A percentile compares a stretch with the other conserved stretches of the same genome.
These are phyloP conservation scores for Euspilapteryx auroguttella DNA, from an alignment of 2,888 invertebrate genomes.

Conservation along the genomic window DNA sequence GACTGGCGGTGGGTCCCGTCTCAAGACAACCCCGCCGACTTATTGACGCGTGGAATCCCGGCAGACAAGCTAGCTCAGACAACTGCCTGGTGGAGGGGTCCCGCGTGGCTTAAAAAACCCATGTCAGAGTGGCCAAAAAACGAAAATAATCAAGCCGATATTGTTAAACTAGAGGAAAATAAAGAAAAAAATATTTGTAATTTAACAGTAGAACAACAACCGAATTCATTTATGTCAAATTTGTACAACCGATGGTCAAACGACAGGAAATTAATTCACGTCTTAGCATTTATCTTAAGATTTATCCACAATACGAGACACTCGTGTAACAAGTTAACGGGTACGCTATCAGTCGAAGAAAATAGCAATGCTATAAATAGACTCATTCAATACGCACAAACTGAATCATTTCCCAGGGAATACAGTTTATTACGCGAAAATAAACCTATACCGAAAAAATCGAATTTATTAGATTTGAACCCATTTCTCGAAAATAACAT, in stretches of 20 bases:
- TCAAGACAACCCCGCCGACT: neutral
- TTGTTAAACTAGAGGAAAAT: too few species aligned
- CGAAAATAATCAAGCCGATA: too few species aligned
- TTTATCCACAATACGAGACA: too few species aligned
- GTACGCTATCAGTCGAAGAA: too few species aligned
- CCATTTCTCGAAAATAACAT: slow-evolving; percentile 1
- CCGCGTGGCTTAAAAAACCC: neutral
- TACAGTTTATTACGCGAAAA: neutral
- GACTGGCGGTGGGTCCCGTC: neutral
- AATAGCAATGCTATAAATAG: too few species aligned
- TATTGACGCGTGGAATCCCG: neutral
- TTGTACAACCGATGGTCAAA: neutral
- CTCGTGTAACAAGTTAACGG: too few species aligned
- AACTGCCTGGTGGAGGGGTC: neutral
- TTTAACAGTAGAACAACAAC: neutral
- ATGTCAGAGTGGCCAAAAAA: neutral
- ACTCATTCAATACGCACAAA: neutral
- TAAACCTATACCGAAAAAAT: neutral
- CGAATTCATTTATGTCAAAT: neutral
- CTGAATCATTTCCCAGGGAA: neutral
- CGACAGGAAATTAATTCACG: neutral
- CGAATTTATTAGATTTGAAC: slow-evolving; percentile 1
- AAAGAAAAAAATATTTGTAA: neutral
- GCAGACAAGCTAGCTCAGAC: neutral
- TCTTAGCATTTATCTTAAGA: too few species aligned